A percentile compares a stretch with the other conserved stretches of the same genome.
Conservation (phyloP, 2,888 invertebrate species). For the Hirtodrosophila histrioides region DNA sequence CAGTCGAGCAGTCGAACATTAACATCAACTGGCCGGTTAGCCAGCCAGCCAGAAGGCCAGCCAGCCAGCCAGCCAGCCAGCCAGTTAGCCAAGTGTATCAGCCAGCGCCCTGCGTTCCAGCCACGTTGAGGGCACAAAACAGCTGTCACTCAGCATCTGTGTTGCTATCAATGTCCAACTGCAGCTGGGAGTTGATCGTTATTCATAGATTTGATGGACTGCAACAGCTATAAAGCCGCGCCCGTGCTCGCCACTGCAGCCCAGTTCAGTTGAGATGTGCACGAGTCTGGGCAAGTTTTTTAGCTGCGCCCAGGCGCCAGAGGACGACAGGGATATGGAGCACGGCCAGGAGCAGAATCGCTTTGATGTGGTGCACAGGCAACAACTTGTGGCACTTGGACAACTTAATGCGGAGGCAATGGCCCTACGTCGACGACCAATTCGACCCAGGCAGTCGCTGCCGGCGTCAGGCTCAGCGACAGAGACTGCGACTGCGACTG, state of each 20-base stretch:
- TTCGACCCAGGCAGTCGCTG: constrained; percentile 9
- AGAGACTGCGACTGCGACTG: background rate
- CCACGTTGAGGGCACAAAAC: background rate
- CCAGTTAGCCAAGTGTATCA: too few species aligned
- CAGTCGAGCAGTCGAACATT: too few species aligned
- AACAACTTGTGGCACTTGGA: background rate
- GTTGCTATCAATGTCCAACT: background rate
- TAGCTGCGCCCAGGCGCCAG: constrained; percentile 31
- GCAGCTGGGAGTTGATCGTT: background rate
- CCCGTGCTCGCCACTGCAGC: background rate
- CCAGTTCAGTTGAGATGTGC: constrained; percentile 41
- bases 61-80: too few species aligned
- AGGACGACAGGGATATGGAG: constrained; percentile 9
- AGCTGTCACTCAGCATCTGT: constrained; percentile 21
- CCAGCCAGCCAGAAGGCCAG: too few species aligned
- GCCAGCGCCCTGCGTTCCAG: background rate
- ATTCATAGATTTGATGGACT: background rate
- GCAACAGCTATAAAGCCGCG: constrained; percentile 20
- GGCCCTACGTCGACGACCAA: background rate
- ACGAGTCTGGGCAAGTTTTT: constrained; percentile 38
- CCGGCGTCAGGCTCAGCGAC: background rate
- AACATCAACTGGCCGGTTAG: too few species aligned
- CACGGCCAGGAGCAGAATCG: constrained; percentile 5
- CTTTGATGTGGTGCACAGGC: background rate
- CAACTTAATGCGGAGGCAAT: background rate